Percentiles rank a stretch among this genome's conserved stretches.
Evolutionary conservation across 1,140 invertebrate genomes (phyloP).

Genomic region (Propsilocerus akamusi): DNA sequence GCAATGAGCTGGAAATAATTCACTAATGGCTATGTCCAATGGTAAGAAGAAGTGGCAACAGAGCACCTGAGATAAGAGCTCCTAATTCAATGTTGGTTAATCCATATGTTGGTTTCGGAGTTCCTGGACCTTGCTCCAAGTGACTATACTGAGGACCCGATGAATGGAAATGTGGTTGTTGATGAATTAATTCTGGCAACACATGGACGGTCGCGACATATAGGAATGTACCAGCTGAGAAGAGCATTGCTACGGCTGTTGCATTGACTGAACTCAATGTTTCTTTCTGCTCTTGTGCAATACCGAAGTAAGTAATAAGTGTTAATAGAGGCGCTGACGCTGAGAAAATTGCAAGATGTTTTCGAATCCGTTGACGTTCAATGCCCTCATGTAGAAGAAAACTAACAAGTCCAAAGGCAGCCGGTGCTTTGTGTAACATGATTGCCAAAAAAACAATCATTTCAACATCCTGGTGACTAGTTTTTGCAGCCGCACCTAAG

Average conservation of each 20-base stretch:
- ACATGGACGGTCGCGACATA: conserved; percentile 98
- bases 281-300: conserved; percentile 65
- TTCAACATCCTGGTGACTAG: conserved; percentile 88
- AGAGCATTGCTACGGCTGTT: conserved; percentile 86
- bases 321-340: conserved; percentile 79
- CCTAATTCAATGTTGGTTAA: conserved; percentile 63
- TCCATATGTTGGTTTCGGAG: conserved; percentile 30
- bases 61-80: conserved; percentile 62
- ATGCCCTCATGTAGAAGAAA: conserved; percentile 91
- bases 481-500: conserved; percentile 86
- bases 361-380: conserved; percentile 61
- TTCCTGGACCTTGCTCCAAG: conserved; percentile 21
- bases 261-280: conserved; percentile 69
- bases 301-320: conserved; percentile 81
- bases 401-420: conserved; percentile 93
- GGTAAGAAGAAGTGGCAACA: conserved; percentile 73
- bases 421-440: conserved; percentile 98
- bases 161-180: conserved; percentile 27
- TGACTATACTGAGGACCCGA: conserved; percentile 15
- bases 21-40: conserved; percentile 77
- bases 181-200: conserved; percentile 70
- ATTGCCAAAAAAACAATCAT: conserved; percentile 96
- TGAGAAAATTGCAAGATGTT: conserved; percentile 88
- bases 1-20: too few species aligned
- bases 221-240: conserved; percentile 95